Base-by-base conservation (phyloP, 2,797 vertebrate genomes). In the Pantherophis vulpinus region DNA sequence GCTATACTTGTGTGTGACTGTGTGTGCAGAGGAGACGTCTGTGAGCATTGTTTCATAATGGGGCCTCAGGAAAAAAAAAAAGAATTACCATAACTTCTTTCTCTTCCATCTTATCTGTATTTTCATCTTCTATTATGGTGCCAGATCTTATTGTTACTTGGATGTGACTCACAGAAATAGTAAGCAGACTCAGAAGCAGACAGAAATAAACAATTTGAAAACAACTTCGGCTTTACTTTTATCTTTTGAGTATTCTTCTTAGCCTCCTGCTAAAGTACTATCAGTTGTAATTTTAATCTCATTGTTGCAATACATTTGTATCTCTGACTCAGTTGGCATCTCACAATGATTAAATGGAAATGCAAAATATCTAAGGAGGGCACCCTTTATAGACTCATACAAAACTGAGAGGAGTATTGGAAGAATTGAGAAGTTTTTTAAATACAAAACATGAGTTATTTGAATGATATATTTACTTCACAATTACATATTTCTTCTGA, bases 401-500 rank as follows among this genome's bases (percentile, higher is more conserved):
- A 10, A 12, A 29, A 59, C 47, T n/a, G 5, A 25, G 18, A 13
- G 42, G 12, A 3, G 23, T 25, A 37, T 10, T 54, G 18, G 32
- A 55, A 37, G 25, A 32, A 42, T 54, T 66, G 61, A 32, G 16
- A n/a, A n/a, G 27, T 51, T 42, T 14, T 25, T 56, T 54, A 8
- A 63, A 47, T 86, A 27, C 23, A 92, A 89, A 51, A 4, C 55
- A 88, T 42, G 51, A 55, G 42, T 70, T 88, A 56, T 37, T 23
- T 32, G 32, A 66, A 9, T 83, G 20, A 47, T 42, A 83, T 25
- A 83, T 83, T 83, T 47, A 47, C 92, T 95, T 96, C 94, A 95
- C 95, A 96, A 96, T 95, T 96, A 95, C 89, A 95, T 47, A 83
- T 97, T 93, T 96, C 89, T 58, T 95, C 94, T 96, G 96, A 89